These are phyloP conservation scores for Microtus oregoni DNA, from an alignment of 2,113 vertebrate genomes.

Conservation along the genomic window DNA sequence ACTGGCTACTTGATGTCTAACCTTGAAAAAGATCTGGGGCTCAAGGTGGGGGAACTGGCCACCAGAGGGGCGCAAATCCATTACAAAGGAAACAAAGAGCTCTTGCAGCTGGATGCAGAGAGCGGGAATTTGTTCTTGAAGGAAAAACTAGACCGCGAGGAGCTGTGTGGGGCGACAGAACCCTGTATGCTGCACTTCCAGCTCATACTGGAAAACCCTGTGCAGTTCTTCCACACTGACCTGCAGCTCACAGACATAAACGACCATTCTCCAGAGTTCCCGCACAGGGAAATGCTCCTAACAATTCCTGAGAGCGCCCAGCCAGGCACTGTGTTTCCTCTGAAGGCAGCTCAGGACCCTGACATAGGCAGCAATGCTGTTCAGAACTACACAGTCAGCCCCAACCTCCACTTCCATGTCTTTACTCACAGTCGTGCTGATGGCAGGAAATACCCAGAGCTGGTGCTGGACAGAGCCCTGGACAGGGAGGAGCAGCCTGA, in stretches of 20 bases:
- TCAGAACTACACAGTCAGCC: conserved; percentile 88
- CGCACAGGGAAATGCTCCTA: too few species aligned
- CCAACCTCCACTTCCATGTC: conserved; percentile 87
- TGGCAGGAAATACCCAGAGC: conserved; percentile 59
- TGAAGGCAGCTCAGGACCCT: conserved; percentile 87
- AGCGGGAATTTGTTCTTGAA: conserved; percentile 84
- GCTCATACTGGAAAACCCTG: too few species aligned
- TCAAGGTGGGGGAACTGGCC: conserved; percentile 71
- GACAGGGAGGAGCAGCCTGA: conserved; percentile 77
- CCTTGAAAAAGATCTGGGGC: conserved; percentile 70
- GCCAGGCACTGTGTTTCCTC: conserved; percentile 87
- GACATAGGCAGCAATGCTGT: conserved; percentile 87
- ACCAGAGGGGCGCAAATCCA: conserved; percentile 84
- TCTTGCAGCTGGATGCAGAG: conserved; percentile 87
- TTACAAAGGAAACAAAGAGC: conserved; percentile 84
- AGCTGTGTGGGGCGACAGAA: conserved; percentile 76
- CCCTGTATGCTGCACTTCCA: conserved; percentile 78
- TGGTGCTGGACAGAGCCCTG: conserved; percentile 79
- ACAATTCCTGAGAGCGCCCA: conserved; percentile 87
- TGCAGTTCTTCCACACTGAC: too few species aligned
- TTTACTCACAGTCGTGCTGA: conserved; percentile 69
- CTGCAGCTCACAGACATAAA: too few species aligned
- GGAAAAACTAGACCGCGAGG: conserved; percentile 81
- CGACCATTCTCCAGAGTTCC: too few species aligned
- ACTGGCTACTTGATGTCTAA: conserved; percentile 87